A percentile compares a stretch with the other conserved stretches of the same genome.
Conservation (phyloP, 2,888 invertebrate species). For the Cheilosia pagana region DNA sequence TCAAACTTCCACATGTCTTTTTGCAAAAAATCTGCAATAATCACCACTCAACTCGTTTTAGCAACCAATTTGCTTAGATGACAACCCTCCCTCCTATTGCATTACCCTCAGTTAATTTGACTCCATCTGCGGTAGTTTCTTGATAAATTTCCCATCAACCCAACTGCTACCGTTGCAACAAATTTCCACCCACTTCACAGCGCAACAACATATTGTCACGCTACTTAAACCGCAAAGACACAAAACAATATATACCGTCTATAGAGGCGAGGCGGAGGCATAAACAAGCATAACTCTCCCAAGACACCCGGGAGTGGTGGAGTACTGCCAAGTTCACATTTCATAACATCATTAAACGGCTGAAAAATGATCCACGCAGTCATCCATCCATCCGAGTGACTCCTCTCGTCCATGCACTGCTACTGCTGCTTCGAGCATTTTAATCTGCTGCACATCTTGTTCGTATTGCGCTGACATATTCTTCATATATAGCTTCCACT, state of each 20-base stretch:
- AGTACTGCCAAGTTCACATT: conserved; percentile 46
- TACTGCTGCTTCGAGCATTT: neutral
- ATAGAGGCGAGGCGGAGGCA: neutral
- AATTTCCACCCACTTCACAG: conserved; percentile 49
- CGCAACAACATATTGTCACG: conserved; percentile 44
- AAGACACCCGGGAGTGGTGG: conserved; percentile 23
- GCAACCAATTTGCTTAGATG: no score
- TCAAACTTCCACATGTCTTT: no score
- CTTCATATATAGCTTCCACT: conserved; percentile 11
- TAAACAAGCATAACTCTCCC: conserved; percentile 9
- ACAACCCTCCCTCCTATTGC: no score
- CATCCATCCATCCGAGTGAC: conserved; percentile 31
- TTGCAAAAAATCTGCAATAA: no score
- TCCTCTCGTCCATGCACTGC: neutral
- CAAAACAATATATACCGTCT: conserved; percentile 4
- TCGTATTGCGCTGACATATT: conserved; percentile 24
- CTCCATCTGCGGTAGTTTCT: no score
- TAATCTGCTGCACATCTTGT: conserved; percentile 31
- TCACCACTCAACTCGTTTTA: no score
- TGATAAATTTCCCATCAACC: conserved; percentile 3
- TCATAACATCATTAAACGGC: conserved; percentile 57
- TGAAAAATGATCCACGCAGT: conserved; percentile 42
- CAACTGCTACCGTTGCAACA: conserved; percentile 1
- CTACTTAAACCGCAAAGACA: conserved; percentile 23
- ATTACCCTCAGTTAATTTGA: no score